Conservation (phyloP, 2,888 invertebrate species). For the Helicoverpa assulta region DNA sequence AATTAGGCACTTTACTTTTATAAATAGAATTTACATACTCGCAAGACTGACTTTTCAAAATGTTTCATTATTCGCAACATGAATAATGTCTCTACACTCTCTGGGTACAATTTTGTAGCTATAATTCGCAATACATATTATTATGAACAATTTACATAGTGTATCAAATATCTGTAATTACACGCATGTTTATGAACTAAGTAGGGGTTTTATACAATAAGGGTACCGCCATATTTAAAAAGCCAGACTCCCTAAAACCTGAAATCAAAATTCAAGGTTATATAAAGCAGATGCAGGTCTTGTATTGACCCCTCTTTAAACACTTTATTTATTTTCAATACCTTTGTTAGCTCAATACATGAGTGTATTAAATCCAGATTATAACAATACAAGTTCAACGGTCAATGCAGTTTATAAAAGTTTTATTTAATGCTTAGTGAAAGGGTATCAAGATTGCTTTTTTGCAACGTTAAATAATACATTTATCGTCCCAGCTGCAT, state of each 20-base stretch:
- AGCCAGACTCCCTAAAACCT: slow-evolving; percentile 9
- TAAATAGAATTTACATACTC: background rate
- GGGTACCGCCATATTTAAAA: slow-evolving; percentile 10
- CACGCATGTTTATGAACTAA: slow-evolving; percentile 7
- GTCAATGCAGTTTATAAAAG: background rate
- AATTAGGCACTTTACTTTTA: background rate
- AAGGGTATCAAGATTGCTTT: too few relatives aligned
- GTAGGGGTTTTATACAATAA: slow-evolving; percentile 22
- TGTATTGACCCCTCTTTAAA: slow-evolving; percentile 7
- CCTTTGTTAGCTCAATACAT: slow-evolving; percentile 8
- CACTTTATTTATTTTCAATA: slow-evolving; percentile 21
- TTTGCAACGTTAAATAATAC: too few relatives aligned
- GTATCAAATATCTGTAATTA: background rate
- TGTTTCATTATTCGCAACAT: background rate
- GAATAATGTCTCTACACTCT: too few relatives aligned
- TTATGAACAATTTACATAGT: background rate
- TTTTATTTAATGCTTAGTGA: too few relatives aligned
- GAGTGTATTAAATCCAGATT: background rate
- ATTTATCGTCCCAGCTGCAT: too few relatives aligned
- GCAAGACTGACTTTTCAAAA: background rate
- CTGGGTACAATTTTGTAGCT: too few relatives aligned
- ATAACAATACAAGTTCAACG: background rate
- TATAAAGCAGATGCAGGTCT: slow-evolving; percentile 21
- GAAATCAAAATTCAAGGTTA: slow-evolving; percentile 27
- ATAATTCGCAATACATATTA: background rate